A percentile compares a stretch with the other conserved stretches of the same genome.
Evolutionary conservation across 2,797 vertebrate species (phyloP).

Genomic region (Catharus ustulatus): DNA sequence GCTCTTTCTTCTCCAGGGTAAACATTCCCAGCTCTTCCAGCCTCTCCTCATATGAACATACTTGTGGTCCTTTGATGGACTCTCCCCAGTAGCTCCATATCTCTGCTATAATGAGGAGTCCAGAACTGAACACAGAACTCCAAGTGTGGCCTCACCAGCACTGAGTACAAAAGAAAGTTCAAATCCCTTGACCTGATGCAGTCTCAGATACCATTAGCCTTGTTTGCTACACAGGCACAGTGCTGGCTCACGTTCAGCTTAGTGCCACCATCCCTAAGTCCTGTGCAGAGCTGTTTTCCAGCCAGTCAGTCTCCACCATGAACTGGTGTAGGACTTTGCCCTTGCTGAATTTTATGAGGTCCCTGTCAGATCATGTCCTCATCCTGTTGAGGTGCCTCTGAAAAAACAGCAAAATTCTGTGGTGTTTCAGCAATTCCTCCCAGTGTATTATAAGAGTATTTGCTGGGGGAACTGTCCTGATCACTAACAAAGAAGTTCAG

Average conservation of each 20-base stretch:
- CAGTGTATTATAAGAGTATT: background rate
- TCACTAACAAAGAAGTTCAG: background rate
- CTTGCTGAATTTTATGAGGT: background rate
- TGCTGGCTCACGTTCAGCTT: background rate
- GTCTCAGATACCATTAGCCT: background rate
- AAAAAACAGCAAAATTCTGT: background rate
- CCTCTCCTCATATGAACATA: background rate
- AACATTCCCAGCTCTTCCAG: background rate
- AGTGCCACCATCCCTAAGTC: background rate
- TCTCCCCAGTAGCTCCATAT: background rate
- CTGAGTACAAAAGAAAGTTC: background rate
- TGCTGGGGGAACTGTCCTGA: background rate
- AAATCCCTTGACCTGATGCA: background rate
- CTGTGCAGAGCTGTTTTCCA: background rate
- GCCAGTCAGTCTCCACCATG: background rate
- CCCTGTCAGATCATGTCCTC: background rate
- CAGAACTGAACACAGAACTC: background rate
- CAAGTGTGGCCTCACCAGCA: background rate
- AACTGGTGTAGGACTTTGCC: background rate
- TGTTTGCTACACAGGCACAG: background rate
- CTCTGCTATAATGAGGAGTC: background rate
- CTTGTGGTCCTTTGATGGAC: background rate
- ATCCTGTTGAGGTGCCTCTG: background rate
- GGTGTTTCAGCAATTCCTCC: background rate
- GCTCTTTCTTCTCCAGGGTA: background rate